phyloP scores from a whole-genome alignment of 2,797 vertebrate genomes.

The Xyrichtys novacula region DNA sequence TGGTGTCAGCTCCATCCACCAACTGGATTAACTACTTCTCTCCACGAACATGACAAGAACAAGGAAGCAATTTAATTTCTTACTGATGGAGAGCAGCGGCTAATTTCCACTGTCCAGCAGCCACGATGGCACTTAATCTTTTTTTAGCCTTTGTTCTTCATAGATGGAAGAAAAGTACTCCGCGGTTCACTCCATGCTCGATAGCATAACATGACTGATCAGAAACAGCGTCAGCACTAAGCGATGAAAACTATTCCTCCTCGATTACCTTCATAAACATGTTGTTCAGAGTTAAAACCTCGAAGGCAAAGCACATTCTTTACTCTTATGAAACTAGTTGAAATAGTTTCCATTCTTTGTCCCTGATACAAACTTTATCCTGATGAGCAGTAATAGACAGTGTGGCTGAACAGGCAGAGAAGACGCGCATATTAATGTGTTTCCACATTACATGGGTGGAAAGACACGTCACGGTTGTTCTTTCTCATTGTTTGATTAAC shows the following conservation, averaged over 20 bases:
- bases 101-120: background rate
- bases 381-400: background rate
- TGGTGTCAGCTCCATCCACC: conserved; percentile 18
- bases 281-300: background rate
- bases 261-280: background rate
- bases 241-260: no score
- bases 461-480: background rate
- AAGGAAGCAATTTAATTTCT: conserved; percentile 26
- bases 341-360: background rate
- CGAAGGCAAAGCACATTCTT: background rate
- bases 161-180: background rate
- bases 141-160: background rate
- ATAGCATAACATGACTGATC: no score
- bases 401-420: background rate
- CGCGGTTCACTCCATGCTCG: no score
- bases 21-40: conserved; percentile 36
- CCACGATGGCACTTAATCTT: background rate
- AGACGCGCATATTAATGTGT: conserved; percentile 12
- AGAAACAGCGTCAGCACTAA: no score
- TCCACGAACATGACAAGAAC: conserved; percentile 4
- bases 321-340: background rate
- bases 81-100: background rate
- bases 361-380: background rate
- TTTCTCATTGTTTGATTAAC: conserved; percentile 18
- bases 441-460: background rate